Percentiles rank a stretch among this genome's conserved stretches.
These are phyloP conservation scores for Holothuria scabra DNA, from an alignment of 53 echinoderm and acorn worm species.

Conservation along the genomic window DNA sequence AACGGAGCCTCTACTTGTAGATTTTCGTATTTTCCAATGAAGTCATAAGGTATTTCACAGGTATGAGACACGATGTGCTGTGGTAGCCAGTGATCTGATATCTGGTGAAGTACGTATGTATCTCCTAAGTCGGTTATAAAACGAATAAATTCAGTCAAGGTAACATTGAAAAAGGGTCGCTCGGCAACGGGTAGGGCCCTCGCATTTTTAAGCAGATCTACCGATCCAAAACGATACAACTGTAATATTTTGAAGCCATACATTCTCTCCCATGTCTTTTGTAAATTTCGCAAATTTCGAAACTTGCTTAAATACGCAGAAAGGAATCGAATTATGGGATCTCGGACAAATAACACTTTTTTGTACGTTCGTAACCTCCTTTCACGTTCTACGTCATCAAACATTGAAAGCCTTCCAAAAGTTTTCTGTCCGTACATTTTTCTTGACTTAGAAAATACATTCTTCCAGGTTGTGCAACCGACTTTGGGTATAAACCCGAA, in stretches of 20 bases:
- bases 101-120: neutral
- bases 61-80: too few relatives aligned
- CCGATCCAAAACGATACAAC: constrained; percentile 44
- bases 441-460: constrained; percentile 24
- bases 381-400: constrained; percentile 21
- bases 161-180: neutral
- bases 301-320: constrained; percentile 83
- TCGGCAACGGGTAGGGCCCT: too few relatives aligned
- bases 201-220: neutral
- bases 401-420: too few relatives aligned
- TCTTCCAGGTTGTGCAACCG: constrained; percentile 76
- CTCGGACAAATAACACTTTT: too few relatives aligned
- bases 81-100: constrained; percentile 90
- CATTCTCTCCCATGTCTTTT: constrained; percentile 64
- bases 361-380: too few relatives aligned
- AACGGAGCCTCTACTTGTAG: constrained; percentile 70
- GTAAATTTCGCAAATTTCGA: constrained; percentile 22
- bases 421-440: neutral
- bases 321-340: too few relatives aligned
- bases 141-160: constrained; percentile 17
- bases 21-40: constrained; percentile 90
- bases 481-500: constrained; percentile 83
- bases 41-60: too few relatives aligned
- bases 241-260: constrained; percentile 62
- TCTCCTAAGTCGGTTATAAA: neutral